Evolutionary conservation across 2,888 invertebrate genomes (phyloP).

Genomic region (Pteria penguin): DNA sequence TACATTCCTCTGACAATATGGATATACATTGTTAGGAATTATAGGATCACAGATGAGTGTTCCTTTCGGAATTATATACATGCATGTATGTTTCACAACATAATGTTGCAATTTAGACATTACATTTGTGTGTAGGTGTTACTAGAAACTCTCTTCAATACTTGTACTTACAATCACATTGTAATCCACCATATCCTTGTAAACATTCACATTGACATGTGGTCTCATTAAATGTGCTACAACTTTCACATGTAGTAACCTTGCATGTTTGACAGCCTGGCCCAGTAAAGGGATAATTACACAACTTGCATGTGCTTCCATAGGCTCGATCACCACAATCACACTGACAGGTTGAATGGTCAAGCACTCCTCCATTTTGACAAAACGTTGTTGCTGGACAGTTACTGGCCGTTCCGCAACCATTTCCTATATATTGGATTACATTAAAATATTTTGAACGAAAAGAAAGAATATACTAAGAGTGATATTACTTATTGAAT

Average conservation of each 20-base stretch:
- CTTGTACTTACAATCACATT: constrained; percentile 37
- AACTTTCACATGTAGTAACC: constrained; percentile 31
- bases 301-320: constrained; percentile 38
- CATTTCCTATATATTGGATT: constrained; percentile 35
- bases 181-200: constrained; percentile 31
- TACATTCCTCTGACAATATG: too few relatives aligned
- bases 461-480: too few relatives aligned
- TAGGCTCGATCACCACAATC: constrained; percentile 40
- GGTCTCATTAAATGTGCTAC: constrained; percentile 36
- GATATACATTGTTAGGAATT: too few relatives aligned
- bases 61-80: too few relatives aligned
- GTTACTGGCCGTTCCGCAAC: constrained; percentile 18
- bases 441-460: too few relatives aligned
- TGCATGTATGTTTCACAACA: too few relatives aligned
- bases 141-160: too few relatives aligned
- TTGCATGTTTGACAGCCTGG: constrained; percentile 41
- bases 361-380: constrained; percentile 37
- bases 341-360: constrained; percentile 38
- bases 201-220: constrained; percentile 45
- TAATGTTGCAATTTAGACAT: too few relatives aligned
- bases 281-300: constrained; percentile 42
- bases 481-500: too few relatives aligned
- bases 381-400: constrained; percentile 41
- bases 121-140: too few relatives aligned
- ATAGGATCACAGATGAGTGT: too few relatives aligned